Base-by-base conservation (phyloP, 2,797 vertebrate species). In the Orestias chungarensis region DNA sequence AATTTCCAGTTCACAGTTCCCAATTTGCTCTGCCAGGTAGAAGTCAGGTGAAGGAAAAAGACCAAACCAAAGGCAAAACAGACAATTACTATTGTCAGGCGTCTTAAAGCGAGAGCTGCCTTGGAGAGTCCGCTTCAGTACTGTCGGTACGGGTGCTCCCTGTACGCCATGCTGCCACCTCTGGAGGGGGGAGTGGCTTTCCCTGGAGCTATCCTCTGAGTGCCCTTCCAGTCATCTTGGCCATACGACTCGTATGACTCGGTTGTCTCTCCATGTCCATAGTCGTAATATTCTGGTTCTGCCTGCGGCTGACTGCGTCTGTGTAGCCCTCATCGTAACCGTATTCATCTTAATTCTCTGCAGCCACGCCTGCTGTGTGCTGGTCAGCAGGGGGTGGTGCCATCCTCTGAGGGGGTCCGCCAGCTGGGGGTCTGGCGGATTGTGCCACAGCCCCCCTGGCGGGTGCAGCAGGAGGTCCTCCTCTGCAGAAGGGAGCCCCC, bases 71-170 rank as follows among this genome's bases (percentile, higher is more conserved):
- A 93, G 89, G 91, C 86, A 94, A 96, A 95, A 66, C 94, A 91
- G 95, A 97, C 95, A 98, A 98, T 99, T 99, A 99, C 98, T 99
- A 99, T 97, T 97, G 95, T 96, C 94, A 90, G 95, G 97, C 90
- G 95, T 95, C 95, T 95, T 93, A 97, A 97, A 97, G 96, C 95
- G 96, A 96, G 95, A 93, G 96, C 96, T 96, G 96, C 97, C 96
- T 93, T 86, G 94, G 82, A 84, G 91, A 88, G 88, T 92, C 94
- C 85, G 74, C 94, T 92, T 96, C 93, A 99, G 94, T 99, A 99
- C 94, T 96, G 96, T 92, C 95, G 95, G 87, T 99, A 99, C 29
- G 97, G 97, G 90, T 98, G 96, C 77, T 99, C 97, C 87, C 97
- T 94, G 95, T 97, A 99, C 38, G 95, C 86, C 71, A 96, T 95